Evolutionary conservation across 2,797 vertebrate species (phyloP).

Genomic region (Sebastes jordani): DNA sequence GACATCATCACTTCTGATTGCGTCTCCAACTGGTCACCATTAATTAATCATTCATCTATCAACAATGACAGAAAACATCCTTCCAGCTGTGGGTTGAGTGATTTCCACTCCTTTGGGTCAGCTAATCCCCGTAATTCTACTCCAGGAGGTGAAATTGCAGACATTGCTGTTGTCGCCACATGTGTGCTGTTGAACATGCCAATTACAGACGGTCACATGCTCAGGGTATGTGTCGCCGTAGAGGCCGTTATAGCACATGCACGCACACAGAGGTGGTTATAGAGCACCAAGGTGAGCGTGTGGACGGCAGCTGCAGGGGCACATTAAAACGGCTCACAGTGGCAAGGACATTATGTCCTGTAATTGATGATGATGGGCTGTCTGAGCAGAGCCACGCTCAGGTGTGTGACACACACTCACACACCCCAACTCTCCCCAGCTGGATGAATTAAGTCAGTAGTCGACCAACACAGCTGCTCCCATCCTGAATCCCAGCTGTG

Average conservation of each 20-base stretch:
- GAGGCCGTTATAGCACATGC: background rate
- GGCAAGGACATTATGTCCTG: constrained; percentile 54
- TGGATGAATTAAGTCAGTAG: constrained; percentile 32
- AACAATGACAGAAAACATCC: background rate
- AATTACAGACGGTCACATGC: background rate
- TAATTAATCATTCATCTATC: background rate
- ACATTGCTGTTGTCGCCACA: background rate
- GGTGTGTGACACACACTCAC: constrained; percentile 28
- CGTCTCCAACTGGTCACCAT: background rate
- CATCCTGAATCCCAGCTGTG: constrained; percentile 38
- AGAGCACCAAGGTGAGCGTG: constrained; percentile 33
- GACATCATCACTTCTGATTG: background rate
- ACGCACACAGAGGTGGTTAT: background rate
- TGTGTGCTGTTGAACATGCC: background rate
- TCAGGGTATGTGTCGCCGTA: background rate
- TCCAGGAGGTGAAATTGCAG: background rate
- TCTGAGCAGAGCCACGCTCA: constrained; percentile 31
- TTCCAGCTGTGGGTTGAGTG: background rate
- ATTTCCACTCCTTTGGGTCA: constrained; percentile 9
- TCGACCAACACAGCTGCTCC: constrained; percentile 34
- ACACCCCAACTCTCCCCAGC: background rate
- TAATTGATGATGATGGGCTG: constrained; percentile 49
- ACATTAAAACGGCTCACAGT: constrained; percentile 17
- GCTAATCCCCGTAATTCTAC: background rate
- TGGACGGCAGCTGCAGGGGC: constrained; percentile 14